phyloP scores from a whole-genome alignment of 2,888 invertebrate genomes.

The Ptychoptera contaminata region DNA sequence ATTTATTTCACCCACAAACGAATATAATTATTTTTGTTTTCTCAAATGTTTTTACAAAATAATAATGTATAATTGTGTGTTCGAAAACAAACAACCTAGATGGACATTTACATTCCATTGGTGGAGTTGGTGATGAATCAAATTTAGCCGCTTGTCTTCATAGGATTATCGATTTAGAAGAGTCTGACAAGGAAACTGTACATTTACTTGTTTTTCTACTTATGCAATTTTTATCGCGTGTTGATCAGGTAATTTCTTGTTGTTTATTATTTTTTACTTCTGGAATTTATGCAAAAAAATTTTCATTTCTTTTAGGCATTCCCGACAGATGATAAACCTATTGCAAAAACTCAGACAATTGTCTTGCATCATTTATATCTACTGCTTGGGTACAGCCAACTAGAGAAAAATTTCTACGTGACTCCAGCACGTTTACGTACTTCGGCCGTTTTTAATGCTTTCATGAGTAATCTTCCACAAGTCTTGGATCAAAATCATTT shows the following conservation, averaged over 20 bases:
- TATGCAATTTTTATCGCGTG: slow-evolving; percentile 85
- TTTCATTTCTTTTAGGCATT: slow-evolving; percentile 39
- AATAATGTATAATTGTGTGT: too few relatives aligned
- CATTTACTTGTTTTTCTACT: slow-evolving; percentile 87
- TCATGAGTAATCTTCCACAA: slow-evolving; percentile 84
- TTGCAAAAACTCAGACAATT: slow-evolving; percentile 65
- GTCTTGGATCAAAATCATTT: slow-evolving; percentile 90
- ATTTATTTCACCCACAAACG: too few relatives aligned
- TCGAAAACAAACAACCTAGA: too few relatives aligned
- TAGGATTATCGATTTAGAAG: slow-evolving; percentile 82
- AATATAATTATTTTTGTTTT: too few relatives aligned
- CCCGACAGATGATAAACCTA: slow-evolving; percentile 72
- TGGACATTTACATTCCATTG: slow-evolving; percentile 71
- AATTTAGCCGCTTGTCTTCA: slow-evolving; percentile 66
- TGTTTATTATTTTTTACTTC: not conserved
- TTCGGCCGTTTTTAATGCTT: slow-evolving; percentile 92
- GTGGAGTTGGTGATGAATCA: slow-evolving; percentile 67
- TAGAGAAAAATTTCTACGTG: slow-evolving; percentile 82
- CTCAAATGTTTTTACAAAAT: too few relatives aligned
- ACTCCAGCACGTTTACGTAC: slow-evolving; percentile 69
- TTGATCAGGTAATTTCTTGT: slow-evolving; percentile 38
- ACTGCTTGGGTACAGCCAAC: slow-evolving; percentile 81
- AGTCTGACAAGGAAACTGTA: slow-evolving; percentile 88
- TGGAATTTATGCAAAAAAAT: not conserved
- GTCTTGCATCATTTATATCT: slow-evolving; percentile 85